Percentiles rank a stretch among this genome's conserved stretches.
Evolutionary conservation across 1,140 invertebrate genomes (phyloP).

Genomic region (Meteorus sp.): DNA sequence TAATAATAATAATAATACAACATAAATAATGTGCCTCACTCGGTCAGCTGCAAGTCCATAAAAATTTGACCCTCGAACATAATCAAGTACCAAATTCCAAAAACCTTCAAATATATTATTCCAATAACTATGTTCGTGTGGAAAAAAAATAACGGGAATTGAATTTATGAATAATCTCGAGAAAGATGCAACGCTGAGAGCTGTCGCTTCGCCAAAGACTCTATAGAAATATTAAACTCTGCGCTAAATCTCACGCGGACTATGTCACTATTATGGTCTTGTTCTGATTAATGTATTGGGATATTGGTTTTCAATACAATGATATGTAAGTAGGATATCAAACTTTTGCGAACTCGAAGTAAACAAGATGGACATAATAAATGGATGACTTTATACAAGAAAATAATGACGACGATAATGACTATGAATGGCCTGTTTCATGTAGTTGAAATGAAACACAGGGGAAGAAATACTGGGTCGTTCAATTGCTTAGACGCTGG

Average conservation of each 20-base stretch:
- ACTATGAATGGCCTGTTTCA: constrained; percentile 25
- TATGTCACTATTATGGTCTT: not conserved
- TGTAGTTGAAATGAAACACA: not conserved
- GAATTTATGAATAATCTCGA: not conserved
- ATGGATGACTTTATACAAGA: constrained; percentile 42
- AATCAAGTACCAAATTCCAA: not conserved
- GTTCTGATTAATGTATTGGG: too few relatives aligned
- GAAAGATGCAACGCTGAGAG: constrained; percentile 7
- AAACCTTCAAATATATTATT: too few relatives aligned
- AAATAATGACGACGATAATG: constrained; percentile 33
- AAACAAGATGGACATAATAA: constrained; percentile 20
- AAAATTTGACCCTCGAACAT: not conserved
- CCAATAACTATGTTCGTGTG: too few relatives aligned
- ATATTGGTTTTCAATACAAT: constrained; percentile 16
- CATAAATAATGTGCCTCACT: not conserved
- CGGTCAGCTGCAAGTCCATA: not conserved
- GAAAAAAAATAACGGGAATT: constrained; percentile 6
- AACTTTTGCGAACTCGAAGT: not conserved
- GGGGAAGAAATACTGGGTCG: not conserved
- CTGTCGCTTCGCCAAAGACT: constrained; percentile 16
- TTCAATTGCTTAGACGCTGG: not conserved
- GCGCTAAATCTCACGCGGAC: constrained; percentile 6
- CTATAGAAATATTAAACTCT: not conserved
- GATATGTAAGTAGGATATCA: constrained; percentile 13
- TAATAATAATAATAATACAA: constrained; percentile 1